Percentiles rank a stretch among this genome's conserved stretches.
These are phyloP conservation scores for Chironomus tepperi DNA, from an alignment of 1,140 invertebrate genomes.

Conservation along the genomic window DNA sequence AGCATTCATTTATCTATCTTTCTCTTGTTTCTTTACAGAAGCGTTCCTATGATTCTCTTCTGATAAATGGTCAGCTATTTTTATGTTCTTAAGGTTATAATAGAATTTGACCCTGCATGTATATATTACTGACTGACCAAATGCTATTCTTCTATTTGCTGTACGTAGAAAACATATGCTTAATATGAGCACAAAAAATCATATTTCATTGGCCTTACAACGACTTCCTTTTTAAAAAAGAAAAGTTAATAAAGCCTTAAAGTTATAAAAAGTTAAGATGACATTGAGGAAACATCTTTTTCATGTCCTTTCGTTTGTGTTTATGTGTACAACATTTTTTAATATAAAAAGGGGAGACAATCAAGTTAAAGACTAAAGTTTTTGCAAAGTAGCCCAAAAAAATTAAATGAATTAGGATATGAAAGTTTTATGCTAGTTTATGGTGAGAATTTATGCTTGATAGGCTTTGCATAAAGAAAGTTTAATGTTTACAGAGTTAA, in stretches of 20 bases:
- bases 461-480: too few species aligned
- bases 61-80: constrained; percentile 7
- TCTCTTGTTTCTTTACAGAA: neutral
- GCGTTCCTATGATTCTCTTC: neutral
- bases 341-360: too few species aligned
- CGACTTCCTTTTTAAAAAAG: neutral
- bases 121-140: neutral
- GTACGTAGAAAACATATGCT: neutral
- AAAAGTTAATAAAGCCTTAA: neutral
- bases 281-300: too few species aligned
- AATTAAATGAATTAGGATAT: too few species aligned
- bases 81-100: constrained; percentile 14
- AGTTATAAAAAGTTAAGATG: neutral
- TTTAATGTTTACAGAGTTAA: too few species aligned
- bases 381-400: too few species aligned
- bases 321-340: too few species aligned
- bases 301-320: too few species aligned
- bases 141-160: neutral
- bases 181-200: neutral
- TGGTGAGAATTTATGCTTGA: too few species aligned
- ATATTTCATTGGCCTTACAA: neutral
- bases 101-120: neutral
- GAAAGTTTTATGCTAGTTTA: too few species aligned
- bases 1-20: too few species aligned
- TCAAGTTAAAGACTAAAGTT: too few species aligned